Evolutionary conservation across 2,797 vertebrate species (phyloP), one percentile per base, ranked within the genome.

Genomic region (Forpus xanthops): DNA sequence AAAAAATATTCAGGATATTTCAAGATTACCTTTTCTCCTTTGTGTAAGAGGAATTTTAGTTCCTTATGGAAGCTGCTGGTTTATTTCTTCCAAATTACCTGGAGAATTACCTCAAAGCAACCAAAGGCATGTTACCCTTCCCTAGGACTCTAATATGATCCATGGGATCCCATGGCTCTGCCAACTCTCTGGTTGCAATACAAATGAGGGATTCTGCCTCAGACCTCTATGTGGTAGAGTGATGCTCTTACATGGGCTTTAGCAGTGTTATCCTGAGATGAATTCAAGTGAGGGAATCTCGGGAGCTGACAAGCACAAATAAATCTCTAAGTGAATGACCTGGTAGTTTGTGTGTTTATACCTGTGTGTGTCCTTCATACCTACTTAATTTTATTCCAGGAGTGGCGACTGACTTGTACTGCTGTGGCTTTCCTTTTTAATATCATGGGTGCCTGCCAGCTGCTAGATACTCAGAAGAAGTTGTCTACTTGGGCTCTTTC

Each of bases 401-500:
- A 97, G 97, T 97, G 96, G 91, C 91, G 90, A 95, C 92, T 30
- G 35, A 95, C 96, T 96, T 96, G 61, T 89, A 87, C 90, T 92
- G 50, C 78, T 65, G 71, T 70, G 73, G 60, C 84, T 96, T 97
- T 97, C 79, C 96, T 96, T 96, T 93, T 85, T 96, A 83, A 95
- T 82, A 85, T 85, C 95, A 93, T 49, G 37, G 91, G 93, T 97
- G 96, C 92, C 90, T 94, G 92, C 86, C 76, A 95, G 97, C 78
- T 96, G 91, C 94, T 96, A 78, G 90, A 87, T 95, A 95, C 95
- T 94, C 93, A 92, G 94, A 87, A 96, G 96, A 96, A 84, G 97
- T 96, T 92, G 86, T 95, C 94, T 92, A 74, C 83, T 97, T 87
- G 97, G 96, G 91, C 88, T 94, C 82, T 95, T 97, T 97, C 95